Percentiles rank a stretch among this genome's conserved stretches.
These are phyloP conservation scores for Acronicta psi DNA, from an alignment of 2,888 invertebrate genomes.

Conservation along the genomic window DNA sequence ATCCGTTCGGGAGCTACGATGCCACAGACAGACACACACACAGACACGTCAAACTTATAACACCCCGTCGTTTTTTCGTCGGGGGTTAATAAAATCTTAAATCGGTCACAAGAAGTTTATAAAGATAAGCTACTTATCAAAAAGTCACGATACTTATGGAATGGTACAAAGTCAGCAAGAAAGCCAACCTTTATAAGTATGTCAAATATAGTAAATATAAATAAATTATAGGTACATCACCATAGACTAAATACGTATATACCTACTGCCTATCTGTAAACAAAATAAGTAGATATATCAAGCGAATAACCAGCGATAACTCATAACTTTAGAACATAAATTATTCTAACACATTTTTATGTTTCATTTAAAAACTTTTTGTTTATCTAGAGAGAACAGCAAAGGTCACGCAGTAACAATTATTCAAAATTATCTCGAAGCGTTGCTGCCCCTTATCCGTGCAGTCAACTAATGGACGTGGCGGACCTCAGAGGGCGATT, in stretches of 20 bases:
- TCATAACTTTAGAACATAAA: conserved; percentile 2
- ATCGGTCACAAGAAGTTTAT: too few species aligned
- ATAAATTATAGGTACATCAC: too few species aligned
- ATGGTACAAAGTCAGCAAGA: too few species aligned
- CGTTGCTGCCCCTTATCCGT: conserved; percentile 46
- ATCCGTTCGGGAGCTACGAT: too few species aligned
- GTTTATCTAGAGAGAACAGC: conserved; percentile 42
- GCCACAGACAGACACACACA: too few species aligned
- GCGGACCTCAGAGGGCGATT: conserved; percentile 53
- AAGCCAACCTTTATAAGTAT: too few species aligned
- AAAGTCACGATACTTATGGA: too few species aligned
- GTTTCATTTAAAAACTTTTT: conserved; percentile 28
- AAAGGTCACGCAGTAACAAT: conserved; percentile 43
- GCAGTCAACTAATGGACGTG: conserved; percentile 58
- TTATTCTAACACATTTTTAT: conserved; percentile 3
- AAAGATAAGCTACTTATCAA: too few species aligned
- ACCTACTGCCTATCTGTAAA: not conserved
- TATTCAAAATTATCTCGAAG: conserved; percentile 56
- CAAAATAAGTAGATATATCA: not conserved
- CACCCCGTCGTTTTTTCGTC: too few species aligned
- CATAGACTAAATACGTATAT: not conserved
- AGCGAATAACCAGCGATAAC: conserved; percentile 3
- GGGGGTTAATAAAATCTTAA: too few species aligned
- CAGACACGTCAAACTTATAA: too few species aligned
- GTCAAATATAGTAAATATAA: too few species aligned